phyloP scores from a whole-genome alignment of 2,113 vertebrate species.

The Solenodon paradoxus region DNA sequence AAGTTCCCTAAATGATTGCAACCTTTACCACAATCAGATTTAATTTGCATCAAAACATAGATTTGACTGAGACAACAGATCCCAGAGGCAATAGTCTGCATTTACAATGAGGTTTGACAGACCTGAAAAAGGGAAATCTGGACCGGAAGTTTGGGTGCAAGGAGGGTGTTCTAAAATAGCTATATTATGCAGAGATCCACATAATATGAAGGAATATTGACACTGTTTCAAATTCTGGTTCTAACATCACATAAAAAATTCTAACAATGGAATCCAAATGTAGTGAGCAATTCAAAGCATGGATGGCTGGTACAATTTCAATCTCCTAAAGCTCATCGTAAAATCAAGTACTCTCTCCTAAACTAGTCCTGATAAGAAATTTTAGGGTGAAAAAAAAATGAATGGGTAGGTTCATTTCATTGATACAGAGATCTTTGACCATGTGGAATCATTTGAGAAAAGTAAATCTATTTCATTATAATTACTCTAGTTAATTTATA shows the following conservation, averaged over 20 bases:
- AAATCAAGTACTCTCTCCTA: neutral
- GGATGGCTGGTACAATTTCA: neutral
- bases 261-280: neutral
- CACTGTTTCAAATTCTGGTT: constrained; percentile 32
- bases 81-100: constrained; percentile 21
- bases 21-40: constrained; percentile 67
- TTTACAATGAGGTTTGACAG: constrained; percentile 53
- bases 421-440: neutral
- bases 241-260: neutral
- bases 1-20: constrained; percentile 23
- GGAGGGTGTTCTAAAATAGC: neutral
- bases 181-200: neutral
- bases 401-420: neutral
- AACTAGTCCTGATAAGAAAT: neutral
- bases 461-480: neutral
- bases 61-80: neutral
- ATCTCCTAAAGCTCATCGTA: neutral
- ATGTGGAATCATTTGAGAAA: neutral
- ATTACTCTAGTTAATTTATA: neutral
- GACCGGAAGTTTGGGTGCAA: constrained; percentile 15
- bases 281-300: neutral
- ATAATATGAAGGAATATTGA: neutral
- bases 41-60: constrained; percentile 47
- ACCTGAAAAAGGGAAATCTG: neutral
- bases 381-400: neutral